Percentiles rank a stretch among this genome's conserved stretches.
phyloP scores from a whole-genome alignment of 2,797 vertebrate genomes.

The Molossus alvarezi region DNA sequence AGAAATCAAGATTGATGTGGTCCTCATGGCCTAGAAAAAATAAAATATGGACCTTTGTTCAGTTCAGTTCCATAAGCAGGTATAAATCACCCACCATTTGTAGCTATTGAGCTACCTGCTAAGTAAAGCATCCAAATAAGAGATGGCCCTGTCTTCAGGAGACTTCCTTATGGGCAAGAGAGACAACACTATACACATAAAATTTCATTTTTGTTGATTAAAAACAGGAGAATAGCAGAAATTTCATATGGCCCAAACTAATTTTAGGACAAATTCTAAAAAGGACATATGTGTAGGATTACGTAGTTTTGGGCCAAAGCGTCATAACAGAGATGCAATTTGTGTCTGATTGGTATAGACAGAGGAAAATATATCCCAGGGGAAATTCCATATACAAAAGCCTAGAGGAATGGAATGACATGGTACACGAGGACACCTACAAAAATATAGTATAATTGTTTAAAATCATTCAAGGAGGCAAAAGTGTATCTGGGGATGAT shows the following conservation, averaged over 20 bases:
- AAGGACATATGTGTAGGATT: not conserved
- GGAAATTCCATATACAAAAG: constrained; percentile 5
- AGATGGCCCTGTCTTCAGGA: not conserved
- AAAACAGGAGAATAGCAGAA: not conserved
- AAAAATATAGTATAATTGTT: not conserved
- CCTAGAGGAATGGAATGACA: not conserved
- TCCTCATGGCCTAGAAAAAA: constrained; percentile 46
- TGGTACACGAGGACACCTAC: not conserved
- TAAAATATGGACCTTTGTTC: constrained; percentile 34
- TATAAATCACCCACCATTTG: not conserved
- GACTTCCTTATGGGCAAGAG: not conserved
- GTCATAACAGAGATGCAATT: constrained; percentile 7
- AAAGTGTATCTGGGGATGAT: not conserved
- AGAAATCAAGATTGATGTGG: constrained; percentile 64
- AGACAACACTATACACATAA: not conserved
- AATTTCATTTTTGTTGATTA: not conserved
- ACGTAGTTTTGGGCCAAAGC: not conserved
- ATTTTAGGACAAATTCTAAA: not conserved
- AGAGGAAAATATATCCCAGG: not conserved
- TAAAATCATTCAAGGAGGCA: constrained; percentile 12
- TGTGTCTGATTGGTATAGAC: not conserved
- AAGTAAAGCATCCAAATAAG: not conserved
- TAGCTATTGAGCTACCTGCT: not conserved
- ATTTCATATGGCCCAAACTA: not conserved
- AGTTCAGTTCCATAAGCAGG: not conserved